Base-by-base conservation (phyloP, 2,797 vertebrate species). In the Chrosomus eos region DNA sequence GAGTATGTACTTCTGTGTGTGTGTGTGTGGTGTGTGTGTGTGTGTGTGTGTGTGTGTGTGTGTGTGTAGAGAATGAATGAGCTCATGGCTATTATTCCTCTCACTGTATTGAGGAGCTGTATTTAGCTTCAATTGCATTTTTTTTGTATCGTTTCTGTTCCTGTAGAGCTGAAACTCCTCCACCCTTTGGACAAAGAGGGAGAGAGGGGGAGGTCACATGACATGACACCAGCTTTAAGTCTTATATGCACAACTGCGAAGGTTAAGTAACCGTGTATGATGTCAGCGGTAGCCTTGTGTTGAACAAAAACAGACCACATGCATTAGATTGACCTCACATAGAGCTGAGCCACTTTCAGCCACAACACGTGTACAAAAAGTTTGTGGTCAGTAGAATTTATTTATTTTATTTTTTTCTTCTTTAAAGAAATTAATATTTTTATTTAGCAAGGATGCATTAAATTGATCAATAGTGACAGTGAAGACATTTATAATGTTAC, bases 81-180 rank as follows among this genome's bases (percentile, higher is more conserved):
- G 11, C 23, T 19, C 43, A 33, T 83, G 45, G 75, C 45, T 64
- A 21, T 68, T 84, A 48, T 76, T 81, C 73, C 51, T 70, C 28
- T 71, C 26, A 67, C 31, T 84, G 80, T 89, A 73, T 92, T 89
- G 89, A 92, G 92, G 92, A 93, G 91, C 89, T 82, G n/a, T 43
- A 66, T 80, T 87, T 87, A 86, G 88, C 82, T 95, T 96, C 96
- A 97, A 94, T 93, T 97, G 89, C 96, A 97, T 93, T 83, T 73
- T 82, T 84, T 85, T 91, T 95, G 91, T 94, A 95, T 95, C 92
- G 94, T 96, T 95, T 96, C 96, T 99, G 96, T 98, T 95, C 95
- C 97, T 97, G 96, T 97, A 99, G 98, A 99, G 97, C 95, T 96
- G 93, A 96, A 96, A 96, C 90, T 94, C 93, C 91, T 88, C 93